Conservation (phyloP, 2,797 vertebrate species). For the Acrocephalus scirpaceus region DNA sequence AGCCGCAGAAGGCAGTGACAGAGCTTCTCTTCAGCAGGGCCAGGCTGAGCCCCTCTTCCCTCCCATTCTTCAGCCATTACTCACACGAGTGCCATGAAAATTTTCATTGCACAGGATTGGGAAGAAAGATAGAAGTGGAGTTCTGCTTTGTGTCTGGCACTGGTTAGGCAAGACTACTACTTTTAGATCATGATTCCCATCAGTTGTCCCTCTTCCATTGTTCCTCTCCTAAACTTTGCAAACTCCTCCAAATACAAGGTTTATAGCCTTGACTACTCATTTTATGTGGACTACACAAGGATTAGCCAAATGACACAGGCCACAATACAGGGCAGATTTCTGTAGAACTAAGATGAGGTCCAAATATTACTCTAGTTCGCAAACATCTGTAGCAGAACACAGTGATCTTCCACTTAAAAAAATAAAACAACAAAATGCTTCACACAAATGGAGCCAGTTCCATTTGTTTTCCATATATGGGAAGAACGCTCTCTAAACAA, state of each 20-base stretch:
- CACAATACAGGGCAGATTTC: not conserved
- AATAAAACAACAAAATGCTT: not conserved
- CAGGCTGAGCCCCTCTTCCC: not conserved
- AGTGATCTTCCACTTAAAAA: slow-evolving; percentile 15
- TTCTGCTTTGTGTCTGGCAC: not conserved
- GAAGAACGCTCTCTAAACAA: slow-evolving; percentile 53
- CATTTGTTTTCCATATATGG: slow-evolving; percentile 64
- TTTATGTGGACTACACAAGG: not conserved
- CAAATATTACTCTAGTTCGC: slow-evolving; percentile 17
- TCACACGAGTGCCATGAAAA: not conserved
- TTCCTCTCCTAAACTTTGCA: not conserved
- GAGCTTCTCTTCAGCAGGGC: not conserved
- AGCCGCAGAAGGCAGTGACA: not conserved
- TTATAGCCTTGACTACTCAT: not conserved
- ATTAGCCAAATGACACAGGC: not conserved
- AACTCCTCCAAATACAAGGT: not conserved
- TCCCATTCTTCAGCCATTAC: not conserved
- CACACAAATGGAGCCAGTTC: slow-evolving; percentile 33
- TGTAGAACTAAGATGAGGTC: slow-evolving; percentile 6
- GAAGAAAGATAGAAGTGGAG: not conserved
- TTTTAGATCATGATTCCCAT: not conserved
- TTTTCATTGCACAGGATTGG: not conserved
- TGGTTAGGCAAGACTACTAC: not conserved
- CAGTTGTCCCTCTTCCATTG: not conserved
- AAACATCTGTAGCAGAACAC: slow-evolving; percentile 57